These are phyloP conservation scores for Acanthurus lineatus DNA, from an alignment of 2,797 vertebrate species.

Conservation along the genomic window DNA sequence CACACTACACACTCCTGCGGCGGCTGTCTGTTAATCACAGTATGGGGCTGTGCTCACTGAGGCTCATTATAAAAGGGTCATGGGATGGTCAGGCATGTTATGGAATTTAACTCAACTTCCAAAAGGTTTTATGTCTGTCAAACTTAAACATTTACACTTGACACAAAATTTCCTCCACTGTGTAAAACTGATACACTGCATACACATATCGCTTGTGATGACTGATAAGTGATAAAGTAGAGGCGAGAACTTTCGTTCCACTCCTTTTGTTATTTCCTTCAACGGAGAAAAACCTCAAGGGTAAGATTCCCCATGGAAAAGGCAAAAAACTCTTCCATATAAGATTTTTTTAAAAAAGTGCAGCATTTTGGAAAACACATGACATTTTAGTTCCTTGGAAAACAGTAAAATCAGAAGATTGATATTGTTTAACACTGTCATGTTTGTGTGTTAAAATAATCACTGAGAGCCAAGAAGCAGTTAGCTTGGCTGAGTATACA, in stretches of 20 bases:
- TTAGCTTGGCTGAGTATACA: too few relatives aligned
- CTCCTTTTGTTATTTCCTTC: neutral
- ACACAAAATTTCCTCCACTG: constrained; percentile 1
- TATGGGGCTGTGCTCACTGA: neutral
- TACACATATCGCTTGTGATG: neutral
- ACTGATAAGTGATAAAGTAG: too few relatives aligned
- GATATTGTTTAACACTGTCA: neutral
- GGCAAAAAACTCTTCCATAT: too few relatives aligned
- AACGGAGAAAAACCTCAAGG: neutral
- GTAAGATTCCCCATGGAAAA: too few relatives aligned
- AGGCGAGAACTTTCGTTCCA: too few relatives aligned
- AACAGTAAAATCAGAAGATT: neutral
- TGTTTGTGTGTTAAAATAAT: neutral
- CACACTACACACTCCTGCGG: constrained; percentile 20
- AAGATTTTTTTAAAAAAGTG: too few relatives aligned
- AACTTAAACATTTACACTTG: constrained; percentile 12
- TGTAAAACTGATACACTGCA: constrained; percentile 1
- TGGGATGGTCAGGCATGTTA: constrained; percentile 20
- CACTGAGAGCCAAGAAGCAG: too few relatives aligned
- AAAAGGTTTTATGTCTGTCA: neutral
- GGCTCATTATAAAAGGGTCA: constrained; percentile 6
- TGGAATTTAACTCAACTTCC: constrained; percentile 1
- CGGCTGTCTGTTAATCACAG: constrained; percentile 27
- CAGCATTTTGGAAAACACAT: too few relatives aligned
- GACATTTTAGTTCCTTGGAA: neutral